Percentiles rank a stretch among this genome's conserved stretches.
Evolutionary conservation across 2,888 invertebrate species (phyloP).

Genomic region (Eupithecia centaureata): DNA sequence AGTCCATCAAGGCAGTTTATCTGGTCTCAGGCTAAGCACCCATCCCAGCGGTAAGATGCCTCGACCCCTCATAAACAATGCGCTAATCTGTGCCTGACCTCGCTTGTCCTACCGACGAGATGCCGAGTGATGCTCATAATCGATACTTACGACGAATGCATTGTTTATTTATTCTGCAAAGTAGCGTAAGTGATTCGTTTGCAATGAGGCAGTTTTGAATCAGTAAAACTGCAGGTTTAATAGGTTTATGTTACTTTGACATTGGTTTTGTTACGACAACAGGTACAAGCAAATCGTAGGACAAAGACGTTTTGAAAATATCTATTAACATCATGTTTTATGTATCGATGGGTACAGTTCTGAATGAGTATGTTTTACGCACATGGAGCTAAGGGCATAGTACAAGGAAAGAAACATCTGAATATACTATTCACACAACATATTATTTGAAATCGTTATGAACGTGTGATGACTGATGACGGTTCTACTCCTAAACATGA

Average conservation of each 20-base stretch:
- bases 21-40: constrained; percentile 24
- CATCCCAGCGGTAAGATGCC: constrained; percentile 17
- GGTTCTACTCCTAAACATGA: neutral
- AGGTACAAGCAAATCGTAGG: neutral
- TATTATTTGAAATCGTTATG: neutral
- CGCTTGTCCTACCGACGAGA: constrained; percentile 36
- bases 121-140: constrained; percentile 35
- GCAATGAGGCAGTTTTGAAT: constrained; percentile 11
- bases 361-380: no score
- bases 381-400: neutral
- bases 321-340: neutral
- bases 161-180: constrained; percentile 9
- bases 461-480: neutral
- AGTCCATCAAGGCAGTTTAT: constrained; percentile 20
- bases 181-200: constrained; percentile 10
- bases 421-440: neutral
- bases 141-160: constrained; percentile 25
- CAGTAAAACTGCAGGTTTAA: constrained; percentile 6
- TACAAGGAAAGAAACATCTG: neutral
- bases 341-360: neutral
- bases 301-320: neutral
- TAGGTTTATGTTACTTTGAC: constrained; percentile 3
- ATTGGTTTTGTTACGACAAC: neutral
- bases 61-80: constrained; percentile 29
- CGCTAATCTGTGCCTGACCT: constrained; percentile 35